These are phyloP conservation scores for Drosophila repleta DNA, from an alignment of 1,140 invertebrate genomes.

Conservation along the genomic window DNA sequence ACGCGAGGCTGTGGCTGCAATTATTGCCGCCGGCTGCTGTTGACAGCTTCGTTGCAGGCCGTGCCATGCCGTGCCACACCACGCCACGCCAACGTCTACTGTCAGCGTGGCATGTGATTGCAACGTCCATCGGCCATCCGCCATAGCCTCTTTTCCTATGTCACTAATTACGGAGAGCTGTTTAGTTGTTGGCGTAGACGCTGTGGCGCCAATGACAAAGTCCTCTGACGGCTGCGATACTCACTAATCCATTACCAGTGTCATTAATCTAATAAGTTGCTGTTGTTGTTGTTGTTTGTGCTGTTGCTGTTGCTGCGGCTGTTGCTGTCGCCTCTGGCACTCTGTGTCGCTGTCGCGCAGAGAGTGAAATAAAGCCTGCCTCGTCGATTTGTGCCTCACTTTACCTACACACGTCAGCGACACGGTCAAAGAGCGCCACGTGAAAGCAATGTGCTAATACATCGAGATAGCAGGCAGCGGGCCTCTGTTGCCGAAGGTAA, in stretches of 20 bases:
- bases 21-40: conserved; percentile 30
- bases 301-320: background rate
- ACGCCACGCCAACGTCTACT: conserved; percentile 8
- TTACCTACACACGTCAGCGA: conserved; percentile 70
- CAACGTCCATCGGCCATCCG: background rate
- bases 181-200: conserved; percentile 65
- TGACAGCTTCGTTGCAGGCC: conserved; percentile 22
- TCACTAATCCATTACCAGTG: conserved; percentile 78
- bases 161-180: conserved; percentile 70
- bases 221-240: conserved; percentile 56
- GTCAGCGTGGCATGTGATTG: conserved; percentile 4
- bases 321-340: conserved; percentile 31
- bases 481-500: conserved; percentile 44
- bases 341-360: conserved; percentile 62
- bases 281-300: conserved; percentile 35
- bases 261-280: conserved; percentile 81
- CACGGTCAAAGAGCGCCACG: conserved; percentile 62
- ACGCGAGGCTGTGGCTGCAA: conserved; percentile 29
- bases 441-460: conserved; percentile 70
- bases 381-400: conserved; percentile 48
- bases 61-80: background rate
- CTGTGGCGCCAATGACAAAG: conserved; percentile 62
- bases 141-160: conserved; percentile 51
- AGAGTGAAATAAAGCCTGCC: conserved; percentile 28
- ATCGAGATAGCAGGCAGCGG: conserved; percentile 49